Conservation (phyloP, 2,888 invertebrate species). For the Amiota mariae region DNA sequence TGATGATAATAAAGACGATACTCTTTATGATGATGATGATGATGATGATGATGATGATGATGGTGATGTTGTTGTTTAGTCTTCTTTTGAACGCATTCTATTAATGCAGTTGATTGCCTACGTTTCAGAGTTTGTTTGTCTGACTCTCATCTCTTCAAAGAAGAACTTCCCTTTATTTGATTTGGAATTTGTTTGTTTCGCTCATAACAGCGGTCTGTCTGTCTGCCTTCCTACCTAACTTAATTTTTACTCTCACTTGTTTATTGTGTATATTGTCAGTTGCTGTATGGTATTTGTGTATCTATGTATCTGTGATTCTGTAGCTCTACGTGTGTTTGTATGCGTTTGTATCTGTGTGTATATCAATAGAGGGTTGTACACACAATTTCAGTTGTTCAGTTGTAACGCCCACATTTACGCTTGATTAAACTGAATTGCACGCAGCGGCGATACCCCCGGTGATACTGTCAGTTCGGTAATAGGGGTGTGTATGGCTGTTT, state of each 20-base stretch:
- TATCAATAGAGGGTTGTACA: background rate
- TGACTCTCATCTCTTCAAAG: too few relatives aligned
- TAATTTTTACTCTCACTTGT: too few relatives aligned
- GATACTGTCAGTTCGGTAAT: too few relatives aligned
- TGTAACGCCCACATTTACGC: constrained; percentile 17
- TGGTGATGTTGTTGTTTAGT: constrained; percentile 2
- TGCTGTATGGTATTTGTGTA: background rate
- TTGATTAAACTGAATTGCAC: constrained; percentile 13
- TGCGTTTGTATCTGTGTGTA: constrained; percentile 5
- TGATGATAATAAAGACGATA: background rate
- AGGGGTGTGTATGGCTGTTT: background rate
- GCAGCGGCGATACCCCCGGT: background rate
- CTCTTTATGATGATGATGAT: background rate
- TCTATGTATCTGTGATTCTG: background rate
- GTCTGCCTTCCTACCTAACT: background rate
- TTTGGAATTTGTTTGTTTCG: too few relatives aligned
- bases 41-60: background rate
- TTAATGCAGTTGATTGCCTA: too few relatives aligned
- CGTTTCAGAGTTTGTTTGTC: too few relatives aligned
- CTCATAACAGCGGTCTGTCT: background rate
- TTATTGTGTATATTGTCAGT: too few relatives aligned
- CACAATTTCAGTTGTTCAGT: background rate
- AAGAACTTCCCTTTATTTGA: too few relatives aligned
- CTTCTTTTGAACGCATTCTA: too few relatives aligned
- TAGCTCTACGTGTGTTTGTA: background rate